phyloP scores from a whole-genome alignment of 1,140 invertebrate species.

The Dysdera silvatica region DNA sequence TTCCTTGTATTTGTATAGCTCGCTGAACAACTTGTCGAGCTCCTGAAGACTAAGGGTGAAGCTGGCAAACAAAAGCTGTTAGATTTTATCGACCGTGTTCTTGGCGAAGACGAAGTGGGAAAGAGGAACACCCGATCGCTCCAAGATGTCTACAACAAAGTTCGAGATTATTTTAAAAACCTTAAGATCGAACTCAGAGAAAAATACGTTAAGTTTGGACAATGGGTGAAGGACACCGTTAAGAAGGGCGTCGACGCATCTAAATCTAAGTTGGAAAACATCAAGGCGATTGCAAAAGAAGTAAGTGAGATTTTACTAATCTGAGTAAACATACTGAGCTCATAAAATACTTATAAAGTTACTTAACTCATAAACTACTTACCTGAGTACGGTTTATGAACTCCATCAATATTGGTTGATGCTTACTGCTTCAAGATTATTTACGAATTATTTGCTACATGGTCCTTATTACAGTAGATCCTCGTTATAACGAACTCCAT shows the following conservation, averaged over 20 bases:
- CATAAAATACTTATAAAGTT: background rate
- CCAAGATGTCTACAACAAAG: slow-evolving; percentile 16
- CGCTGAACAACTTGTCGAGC: no score
- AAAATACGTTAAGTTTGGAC: slow-evolving; percentile 25
- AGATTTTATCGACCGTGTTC: slow-evolving; percentile 8
- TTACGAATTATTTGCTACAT: no score
- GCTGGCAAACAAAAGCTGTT: slow-evolving; percentile 7
- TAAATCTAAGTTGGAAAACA: slow-evolving; percentile 18
- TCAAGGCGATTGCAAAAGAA: slow-evolving; percentile 24
- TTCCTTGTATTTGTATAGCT: no score
- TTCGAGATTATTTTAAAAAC: slow-evolving; percentile 27
- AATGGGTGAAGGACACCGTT: slow-evolving; percentile 16
- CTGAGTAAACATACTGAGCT: background rate
- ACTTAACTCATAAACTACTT: no score
- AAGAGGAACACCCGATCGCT: background rate
- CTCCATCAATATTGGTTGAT: no score
- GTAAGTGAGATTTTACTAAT: background rate
- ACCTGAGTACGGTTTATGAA: no score
- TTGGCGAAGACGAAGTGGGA: background rate
- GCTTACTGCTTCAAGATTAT: no score
- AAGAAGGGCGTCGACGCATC: slow-evolving; percentile 16
- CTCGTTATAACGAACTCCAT: no score
- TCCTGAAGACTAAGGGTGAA: slow-evolving; percentile 8
- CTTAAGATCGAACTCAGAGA: slow-evolving; percentile 20
- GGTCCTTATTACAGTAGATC: no score